Conservation (phyloP, 2,888 invertebrate species). For the Diabrotica balteata region DNA sequence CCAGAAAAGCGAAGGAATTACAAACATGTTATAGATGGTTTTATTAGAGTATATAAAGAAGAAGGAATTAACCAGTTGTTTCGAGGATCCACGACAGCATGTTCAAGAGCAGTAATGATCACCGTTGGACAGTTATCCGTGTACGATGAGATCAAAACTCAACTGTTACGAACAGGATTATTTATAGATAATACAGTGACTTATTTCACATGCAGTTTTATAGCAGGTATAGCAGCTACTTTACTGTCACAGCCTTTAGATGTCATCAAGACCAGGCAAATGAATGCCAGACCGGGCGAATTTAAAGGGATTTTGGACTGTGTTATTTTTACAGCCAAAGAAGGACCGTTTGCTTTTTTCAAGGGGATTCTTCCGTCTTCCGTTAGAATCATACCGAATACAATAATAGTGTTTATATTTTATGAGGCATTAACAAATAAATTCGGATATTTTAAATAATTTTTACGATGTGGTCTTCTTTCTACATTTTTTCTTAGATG, state of each 20-base stretch:
- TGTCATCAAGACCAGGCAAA: conserved; percentile 94
- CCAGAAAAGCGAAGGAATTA: conserved; percentile 88
- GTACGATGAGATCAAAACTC: conserved; percentile 89
- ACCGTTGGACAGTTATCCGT: conserved; percentile 85
- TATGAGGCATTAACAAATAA: conserved; percentile 89
- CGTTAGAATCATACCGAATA: conserved; percentile 93
- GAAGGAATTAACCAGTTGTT: conserved; percentile 85
- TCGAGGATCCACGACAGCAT: conserved; percentile 90
- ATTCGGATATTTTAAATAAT: conserved; percentile 64
- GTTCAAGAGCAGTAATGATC: conserved; percentile 89
- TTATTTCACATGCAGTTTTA: conserved; percentile 87
- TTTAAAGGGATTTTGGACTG: conserved; percentile 77
- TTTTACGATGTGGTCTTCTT: background rate
- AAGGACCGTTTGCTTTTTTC: conserved; percentile 91
- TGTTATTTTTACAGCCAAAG: conserved; percentile 79
- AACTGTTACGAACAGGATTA: conserved; percentile 5
- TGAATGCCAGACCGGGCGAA: conserved; percentile 95
- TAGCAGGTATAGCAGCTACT: conserved; percentile 86
- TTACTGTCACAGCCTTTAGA: conserved; percentile 95
- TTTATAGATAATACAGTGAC: conserved; percentile 60
- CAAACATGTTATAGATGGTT: conserved; percentile 92
- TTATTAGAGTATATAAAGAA: conserved; percentile 77
- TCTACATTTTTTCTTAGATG: too few relatives aligned
- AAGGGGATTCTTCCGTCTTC: conserved; percentile 97
- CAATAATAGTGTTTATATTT: conserved; percentile 93